A percentile compares a stretch with the other conserved stretches of the same genome.
phyloP scores from a whole-genome alignment of 2,797 vertebrate species.

The Acanthiza pusilla region DNA sequence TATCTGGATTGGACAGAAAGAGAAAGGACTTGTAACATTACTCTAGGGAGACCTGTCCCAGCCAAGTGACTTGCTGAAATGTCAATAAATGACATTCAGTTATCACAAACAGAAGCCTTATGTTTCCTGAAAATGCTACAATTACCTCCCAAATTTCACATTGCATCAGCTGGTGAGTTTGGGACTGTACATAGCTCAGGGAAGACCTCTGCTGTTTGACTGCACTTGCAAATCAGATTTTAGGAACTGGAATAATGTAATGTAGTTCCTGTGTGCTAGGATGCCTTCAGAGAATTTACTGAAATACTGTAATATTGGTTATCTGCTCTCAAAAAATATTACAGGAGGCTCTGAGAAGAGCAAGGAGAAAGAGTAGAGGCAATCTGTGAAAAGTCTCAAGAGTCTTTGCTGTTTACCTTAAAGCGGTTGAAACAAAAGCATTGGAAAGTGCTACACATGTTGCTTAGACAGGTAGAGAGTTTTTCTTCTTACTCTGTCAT shows the following conservation, averaged over 20 bases:
- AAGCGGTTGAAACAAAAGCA: background rate
- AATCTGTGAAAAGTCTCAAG: background rate
- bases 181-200: background rate
- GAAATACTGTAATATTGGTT: background rate
- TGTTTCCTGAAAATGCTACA: background rate
- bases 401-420: background rate
- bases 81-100: background rate
- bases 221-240: background rate
- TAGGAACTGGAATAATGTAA: background rate
- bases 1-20: background rate
- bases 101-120: background rate
- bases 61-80: background rate
- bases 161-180: background rate
- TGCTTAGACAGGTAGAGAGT: background rate
- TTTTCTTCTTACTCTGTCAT: background rate
- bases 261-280: background rate
- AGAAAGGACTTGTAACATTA: background rate
- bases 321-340: background rate
- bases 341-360: background rate
- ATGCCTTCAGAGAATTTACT: background rate
- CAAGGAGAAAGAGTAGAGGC: background rate
- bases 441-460: background rate
- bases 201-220: constrained; percentile 58
- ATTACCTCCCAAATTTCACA: background rate
- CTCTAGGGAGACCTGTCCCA: background rate